Conservation (phyloP, 2,113 vertebrate genomes). For the Microcebus tavaratra region DNA sequence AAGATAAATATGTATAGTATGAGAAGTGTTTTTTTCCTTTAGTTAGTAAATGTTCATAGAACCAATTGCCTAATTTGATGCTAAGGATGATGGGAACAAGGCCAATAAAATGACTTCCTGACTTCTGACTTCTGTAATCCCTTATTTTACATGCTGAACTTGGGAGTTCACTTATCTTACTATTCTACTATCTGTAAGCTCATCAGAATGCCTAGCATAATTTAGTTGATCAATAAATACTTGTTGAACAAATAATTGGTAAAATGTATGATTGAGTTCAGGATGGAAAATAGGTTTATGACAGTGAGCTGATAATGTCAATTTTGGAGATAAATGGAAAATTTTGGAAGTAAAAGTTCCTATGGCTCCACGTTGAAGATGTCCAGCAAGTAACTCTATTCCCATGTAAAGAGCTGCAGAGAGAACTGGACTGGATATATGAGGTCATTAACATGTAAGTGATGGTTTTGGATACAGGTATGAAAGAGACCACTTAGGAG, state of each 20-base stretch:
- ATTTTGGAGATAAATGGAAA: background rate
- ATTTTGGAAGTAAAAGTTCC: background rate
- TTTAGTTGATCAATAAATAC: background rate
- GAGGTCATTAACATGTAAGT: background rate
- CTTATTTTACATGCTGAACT: background rate
- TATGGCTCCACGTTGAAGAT: background rate
- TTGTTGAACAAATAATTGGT: background rate
- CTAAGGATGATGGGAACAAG: background rate
- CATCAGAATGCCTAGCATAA: background rate
- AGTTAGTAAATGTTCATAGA: background rate
- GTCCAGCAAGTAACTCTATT: background rate
- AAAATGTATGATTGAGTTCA: background rate
- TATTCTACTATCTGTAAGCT: background rate
- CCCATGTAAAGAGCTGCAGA: background rate
- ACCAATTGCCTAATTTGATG: background rate
- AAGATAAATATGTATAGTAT: background rate
- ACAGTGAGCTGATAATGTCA: background rate
- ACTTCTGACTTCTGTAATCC: background rate
- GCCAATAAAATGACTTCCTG: background rate
- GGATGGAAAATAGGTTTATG: background rate
- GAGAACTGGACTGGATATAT: background rate
- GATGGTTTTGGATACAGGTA: background rate
- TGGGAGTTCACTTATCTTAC: background rate
- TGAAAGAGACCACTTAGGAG: background rate
- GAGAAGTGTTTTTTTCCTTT: background rate